phyloP scores from a whole-genome alignment of 1,140 invertebrate species.

The Parasteatoda tepidariorum region DNA sequence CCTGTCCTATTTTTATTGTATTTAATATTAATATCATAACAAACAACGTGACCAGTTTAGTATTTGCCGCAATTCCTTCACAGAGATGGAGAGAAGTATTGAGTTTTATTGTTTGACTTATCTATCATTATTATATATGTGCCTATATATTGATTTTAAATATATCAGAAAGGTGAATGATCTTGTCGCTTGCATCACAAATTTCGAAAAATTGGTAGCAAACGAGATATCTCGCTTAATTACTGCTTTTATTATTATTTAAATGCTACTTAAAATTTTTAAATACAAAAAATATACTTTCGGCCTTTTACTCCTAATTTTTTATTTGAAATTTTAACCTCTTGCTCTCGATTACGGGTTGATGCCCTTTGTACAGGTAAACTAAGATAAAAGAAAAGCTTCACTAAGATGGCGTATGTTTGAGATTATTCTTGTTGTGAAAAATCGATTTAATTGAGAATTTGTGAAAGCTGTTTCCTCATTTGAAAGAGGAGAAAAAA shows the following conservation, averaged over 20 bases:
- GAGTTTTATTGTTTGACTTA: not conserved
- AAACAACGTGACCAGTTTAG: not conserved
- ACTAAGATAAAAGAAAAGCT: conserved; percentile 17
- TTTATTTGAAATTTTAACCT: not conserved
- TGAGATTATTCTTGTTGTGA: not conserved
- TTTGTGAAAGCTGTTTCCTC: too few relatives aligned
- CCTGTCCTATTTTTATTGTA: not conserved
- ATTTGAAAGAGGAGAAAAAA: too few relatives aligned
- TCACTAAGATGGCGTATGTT: conserved; percentile 29
- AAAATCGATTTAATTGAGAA: too few relatives aligned
- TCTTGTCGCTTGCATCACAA: not conserved
- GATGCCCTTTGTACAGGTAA: conserved; percentile 57
- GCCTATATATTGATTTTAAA: conserved; percentile 23
- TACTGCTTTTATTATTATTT: not conserved
- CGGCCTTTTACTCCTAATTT: not conserved
- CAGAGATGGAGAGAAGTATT: conserved; percentile 44
- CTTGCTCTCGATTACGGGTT: conserved; percentile 46
- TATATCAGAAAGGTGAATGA: conserved; percentile 47
- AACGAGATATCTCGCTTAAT: not conserved
- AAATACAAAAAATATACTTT: not conserved
- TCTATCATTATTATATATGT: not conserved
- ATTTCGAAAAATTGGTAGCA: not conserved
- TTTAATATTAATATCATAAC: not conserved
- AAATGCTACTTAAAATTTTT: not conserved
- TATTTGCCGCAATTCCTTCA: not conserved